Evolutionary conservation across 1,140 invertebrate genomes (phyloP).

Genomic region (Bombus confusus): DNA sequence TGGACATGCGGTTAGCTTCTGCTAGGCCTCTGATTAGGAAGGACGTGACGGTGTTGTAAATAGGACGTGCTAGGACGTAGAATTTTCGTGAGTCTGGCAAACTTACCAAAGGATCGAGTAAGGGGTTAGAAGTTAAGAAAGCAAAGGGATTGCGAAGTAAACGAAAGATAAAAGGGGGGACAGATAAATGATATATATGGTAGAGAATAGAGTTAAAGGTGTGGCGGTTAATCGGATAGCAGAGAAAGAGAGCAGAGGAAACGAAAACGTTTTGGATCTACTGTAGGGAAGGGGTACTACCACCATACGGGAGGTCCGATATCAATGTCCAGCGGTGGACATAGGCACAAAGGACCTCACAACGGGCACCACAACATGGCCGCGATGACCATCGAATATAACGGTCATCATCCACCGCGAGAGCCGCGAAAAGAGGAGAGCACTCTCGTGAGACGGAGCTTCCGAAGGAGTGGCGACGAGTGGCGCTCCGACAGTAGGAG

Average conservation of each 20-base stretch:
- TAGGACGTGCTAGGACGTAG: background rate
- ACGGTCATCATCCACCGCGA: constrained; percentile 84
- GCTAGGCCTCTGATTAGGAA: no score
- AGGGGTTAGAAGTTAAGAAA: background rate
- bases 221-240: background rate
- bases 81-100: background rate
- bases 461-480: constrained; percentile 81
- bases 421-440: constrained; percentile 82
- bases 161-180: background rate
- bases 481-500: constrained; percentile 82
- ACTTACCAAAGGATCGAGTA: background rate
- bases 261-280: constrained; percentile 77
- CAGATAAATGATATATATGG: background rate
- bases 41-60: background rate
- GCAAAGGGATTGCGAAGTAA: background rate
- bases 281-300: constrained; percentile 81
- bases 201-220: background rate
- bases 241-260: constrained; percentile 21
- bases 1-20: constrained; percentile 1
- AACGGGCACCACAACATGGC: constrained; percentile 81
- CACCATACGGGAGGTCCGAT: constrained; percentile 73
- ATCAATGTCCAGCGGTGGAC: constrained; percentile 72
- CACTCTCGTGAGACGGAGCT: constrained; percentile 79
- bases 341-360: constrained; percentile 71
- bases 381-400: constrained; percentile 84